Conservation (phyloP, 2,888 invertebrate genomes). For the Nebria brevicollis region DNA sequence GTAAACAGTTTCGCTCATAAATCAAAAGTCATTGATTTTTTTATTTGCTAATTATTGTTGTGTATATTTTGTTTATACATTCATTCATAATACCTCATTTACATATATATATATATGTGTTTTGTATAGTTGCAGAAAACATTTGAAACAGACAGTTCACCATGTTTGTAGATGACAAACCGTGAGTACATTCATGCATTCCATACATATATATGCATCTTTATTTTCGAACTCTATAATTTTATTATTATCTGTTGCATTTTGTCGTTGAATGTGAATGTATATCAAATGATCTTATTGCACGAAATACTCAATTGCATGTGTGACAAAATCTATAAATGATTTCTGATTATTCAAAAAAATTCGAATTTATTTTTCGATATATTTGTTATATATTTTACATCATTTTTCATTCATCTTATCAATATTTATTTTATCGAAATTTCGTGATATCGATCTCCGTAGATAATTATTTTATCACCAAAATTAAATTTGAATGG, state of each 20-base stretch:
- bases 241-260: conserved; percentile 20
- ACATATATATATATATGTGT: conserved; percentile 35
- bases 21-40: not conserved
- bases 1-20: not conserved
- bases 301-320: conserved; percentile 15
- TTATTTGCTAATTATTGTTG: conserved; percentile 3
- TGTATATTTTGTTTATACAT: conserved; percentile 42
- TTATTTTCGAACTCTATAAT: not conserved
- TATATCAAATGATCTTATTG: conserved; percentile 37
- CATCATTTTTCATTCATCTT: too few species aligned
- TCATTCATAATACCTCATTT: conserved; percentile 22
- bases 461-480: not conserved
- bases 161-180: conserved; percentile 54
- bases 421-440: not conserved
- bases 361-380: too few species aligned
- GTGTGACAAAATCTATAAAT: not conserved
- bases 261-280: conserved; percentile 26
- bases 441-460: not conserved
- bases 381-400: too few species aligned
- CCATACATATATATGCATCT: conserved; percentile 13
- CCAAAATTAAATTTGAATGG: not conserved
- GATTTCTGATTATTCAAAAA: too few species aligned
- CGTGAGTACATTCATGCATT: conserved; percentile 51
- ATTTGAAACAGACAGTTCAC: conserved; percentile 42
- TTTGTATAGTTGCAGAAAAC: conserved; percentile 40